Conservation (phyloP, 2,797 vertebrate species). For the Phylloscopus collybita region DNA sequence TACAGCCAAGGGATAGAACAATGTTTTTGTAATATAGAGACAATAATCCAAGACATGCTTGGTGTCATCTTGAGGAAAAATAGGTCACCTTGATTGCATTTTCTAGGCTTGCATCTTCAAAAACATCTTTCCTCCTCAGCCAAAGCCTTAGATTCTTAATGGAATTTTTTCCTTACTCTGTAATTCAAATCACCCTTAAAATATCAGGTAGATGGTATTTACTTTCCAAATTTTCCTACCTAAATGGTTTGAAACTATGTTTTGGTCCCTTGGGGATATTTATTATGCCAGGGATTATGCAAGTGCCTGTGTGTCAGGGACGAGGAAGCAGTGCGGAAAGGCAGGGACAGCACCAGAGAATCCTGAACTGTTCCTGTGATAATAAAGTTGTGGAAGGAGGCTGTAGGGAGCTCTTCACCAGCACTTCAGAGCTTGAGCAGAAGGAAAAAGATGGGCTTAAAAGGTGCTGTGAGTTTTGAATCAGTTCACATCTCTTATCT, state of each 20-base stretch:
- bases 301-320: background rate
- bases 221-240: background rate
- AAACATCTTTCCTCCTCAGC: background rate
- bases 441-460: accelerated
- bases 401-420: background rate
- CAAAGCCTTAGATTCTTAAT: background rate
- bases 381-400: background rate
- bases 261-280: background rate
- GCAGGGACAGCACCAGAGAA: too few species aligned
- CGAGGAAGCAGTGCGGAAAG: background rate
- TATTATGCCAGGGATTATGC: accelerated
- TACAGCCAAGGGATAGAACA: background rate
- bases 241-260: background rate
- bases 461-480: background rate
- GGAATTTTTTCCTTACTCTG: background rate
- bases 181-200: background rate
- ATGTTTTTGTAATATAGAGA: background rate
- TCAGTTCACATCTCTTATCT: background rate
- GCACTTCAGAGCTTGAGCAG: background rate
- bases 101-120: background rate
- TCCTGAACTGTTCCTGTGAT: background rate
- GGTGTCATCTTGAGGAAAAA: background rate
- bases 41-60: background rate
- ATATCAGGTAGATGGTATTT: background rate
- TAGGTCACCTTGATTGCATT: background rate